Conservation (phyloP, 2,113 vertebrate genomes). For the Centropus unirufus region DNA sequence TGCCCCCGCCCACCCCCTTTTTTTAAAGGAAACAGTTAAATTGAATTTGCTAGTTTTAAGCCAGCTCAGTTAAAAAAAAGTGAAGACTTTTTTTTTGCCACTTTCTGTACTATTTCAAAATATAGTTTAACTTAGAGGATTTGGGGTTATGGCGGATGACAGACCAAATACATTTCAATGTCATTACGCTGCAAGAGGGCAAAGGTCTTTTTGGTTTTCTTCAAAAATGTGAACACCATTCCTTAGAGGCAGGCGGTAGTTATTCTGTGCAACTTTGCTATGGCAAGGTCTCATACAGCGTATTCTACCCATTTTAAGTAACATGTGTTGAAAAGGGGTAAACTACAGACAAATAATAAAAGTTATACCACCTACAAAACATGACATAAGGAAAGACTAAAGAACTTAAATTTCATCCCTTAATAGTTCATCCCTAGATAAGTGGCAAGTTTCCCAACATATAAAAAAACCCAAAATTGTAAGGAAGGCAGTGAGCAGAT, state of each 20-base stretch:
- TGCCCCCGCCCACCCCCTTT: rapidly evolving
- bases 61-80: background rate
- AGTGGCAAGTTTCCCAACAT: background rate
- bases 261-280: background rate
- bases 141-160: background rate
- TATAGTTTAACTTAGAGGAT: background rate
- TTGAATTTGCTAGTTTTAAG: background rate
- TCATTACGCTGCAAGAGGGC: background rate
- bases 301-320: background rate
- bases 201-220: background rate
- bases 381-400: background rate
- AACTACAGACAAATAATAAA: background rate
- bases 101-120: background rate
- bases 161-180: background rate
- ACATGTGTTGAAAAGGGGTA: background rate
- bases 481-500: background rate
- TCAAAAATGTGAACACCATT: background rate
- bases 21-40: background rate
- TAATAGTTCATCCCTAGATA: no score
- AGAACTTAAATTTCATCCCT: background rate
- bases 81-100: background rate
- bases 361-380: background rate
- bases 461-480: background rate
- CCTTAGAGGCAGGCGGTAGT: background rate
- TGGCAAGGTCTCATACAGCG: background rate